These are phyloP conservation scores for Cyrtodaria siliqua DNA, from an alignment of 2,888 invertebrate species.

Conservation along the genomic window DNA sequence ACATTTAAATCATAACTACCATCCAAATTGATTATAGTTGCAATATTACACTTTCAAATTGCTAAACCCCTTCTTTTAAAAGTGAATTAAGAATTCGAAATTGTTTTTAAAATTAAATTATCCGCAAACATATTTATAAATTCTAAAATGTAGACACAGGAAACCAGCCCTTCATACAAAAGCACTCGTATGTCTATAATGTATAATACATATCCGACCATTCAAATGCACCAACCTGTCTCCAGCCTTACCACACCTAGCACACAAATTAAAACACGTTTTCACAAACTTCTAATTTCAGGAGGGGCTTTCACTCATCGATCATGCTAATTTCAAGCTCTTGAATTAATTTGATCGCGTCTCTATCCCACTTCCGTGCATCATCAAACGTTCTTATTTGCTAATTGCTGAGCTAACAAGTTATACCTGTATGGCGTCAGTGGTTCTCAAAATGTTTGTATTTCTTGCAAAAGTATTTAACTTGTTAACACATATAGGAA, in stretches of 20 bases:
- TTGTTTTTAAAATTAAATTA: too few species aligned
- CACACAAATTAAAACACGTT: not conserved
- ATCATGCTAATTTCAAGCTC: slow-evolving; percentile 15
- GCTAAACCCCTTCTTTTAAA: too few species aligned
- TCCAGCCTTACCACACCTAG: not conserved
- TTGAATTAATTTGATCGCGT: slow-evolving; percentile 27
- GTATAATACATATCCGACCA: too few species aligned
- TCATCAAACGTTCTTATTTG: slow-evolving; percentile 11
- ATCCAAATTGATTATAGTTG: too few species aligned
- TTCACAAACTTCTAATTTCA: not conserved
- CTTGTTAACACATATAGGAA: slow-evolving; percentile 31
- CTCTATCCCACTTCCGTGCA: slow-evolving; percentile 8
- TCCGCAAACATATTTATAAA: not conserved
- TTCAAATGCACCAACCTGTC: too few species aligned
- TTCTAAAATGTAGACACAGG: not conserved
- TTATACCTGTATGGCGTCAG: slow-evolving; percentile 45
- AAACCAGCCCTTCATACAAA: too few species aligned
- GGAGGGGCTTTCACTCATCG: slow-evolving; percentile 13
- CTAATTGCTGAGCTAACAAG: slow-evolving; percentile 51
- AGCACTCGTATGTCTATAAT: too few species aligned
- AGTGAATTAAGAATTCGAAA: too few species aligned
- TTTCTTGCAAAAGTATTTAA: slow-evolving; percentile 21
- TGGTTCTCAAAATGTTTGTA: slow-evolving; percentile 32
- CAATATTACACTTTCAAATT: too few species aligned
- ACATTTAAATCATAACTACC: too few species aligned